A percentile compares a stretch with the other conserved stretches of the same genome.
Evolutionary conservation across 37 sponge, comb jelly and placozoan genomes (phyloP).

Genomic region (Tethya wilhelma): DNA sequence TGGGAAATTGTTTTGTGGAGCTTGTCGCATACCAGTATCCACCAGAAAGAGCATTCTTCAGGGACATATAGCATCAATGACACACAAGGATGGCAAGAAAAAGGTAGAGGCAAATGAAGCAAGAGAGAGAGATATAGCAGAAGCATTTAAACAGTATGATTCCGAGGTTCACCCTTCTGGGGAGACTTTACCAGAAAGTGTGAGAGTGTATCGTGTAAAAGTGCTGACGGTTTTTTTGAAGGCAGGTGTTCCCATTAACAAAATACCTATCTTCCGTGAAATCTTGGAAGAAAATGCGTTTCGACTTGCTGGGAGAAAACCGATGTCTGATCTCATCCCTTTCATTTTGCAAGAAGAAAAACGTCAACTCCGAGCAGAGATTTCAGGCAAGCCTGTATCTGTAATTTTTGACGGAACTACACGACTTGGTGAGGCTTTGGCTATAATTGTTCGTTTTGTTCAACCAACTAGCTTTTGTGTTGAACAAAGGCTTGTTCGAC

Average conservation of each 20-base stretch:
- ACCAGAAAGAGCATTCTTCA: neutral
- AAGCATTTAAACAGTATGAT: slow-evolving; percentile 1
- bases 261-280: neutral
- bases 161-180: slow-evolving; percentile 6
- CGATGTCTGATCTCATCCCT: slow-evolving; percentile 28
- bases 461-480: neutral
- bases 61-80: neutral
- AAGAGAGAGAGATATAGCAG: slow-evolving; percentile 23
- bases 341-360: slow-evolving; percentile 17
- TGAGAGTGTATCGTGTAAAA: slow-evolving; percentile 21
- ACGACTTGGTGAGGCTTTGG: slow-evolving; percentile 13
- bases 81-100: neutral
- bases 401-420: slow-evolving; percentile 2
- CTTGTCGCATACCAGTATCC: neutral
- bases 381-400: neutral
- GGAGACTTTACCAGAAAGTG: slow-evolving; percentile 33
- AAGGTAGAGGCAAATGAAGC: neutral
- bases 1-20: slow-evolving; percentile 6
- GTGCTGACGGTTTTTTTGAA: slow-evolving; percentile 21
- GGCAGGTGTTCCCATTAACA: slow-evolving; percentile 42
- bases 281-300: slow-evolving; percentile 22
- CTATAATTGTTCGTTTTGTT: neutral
- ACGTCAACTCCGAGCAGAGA: slow-evolving; percentile 2
- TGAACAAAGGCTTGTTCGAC: slow-evolving; percentile 15
- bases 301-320: neutral